A percentile compares a stretch with the other conserved stretches of the same genome.
Evolutionary conservation across 2,888 invertebrate genomes (phyloP).

Genomic region (Lacanobia oleracea): DNA sequence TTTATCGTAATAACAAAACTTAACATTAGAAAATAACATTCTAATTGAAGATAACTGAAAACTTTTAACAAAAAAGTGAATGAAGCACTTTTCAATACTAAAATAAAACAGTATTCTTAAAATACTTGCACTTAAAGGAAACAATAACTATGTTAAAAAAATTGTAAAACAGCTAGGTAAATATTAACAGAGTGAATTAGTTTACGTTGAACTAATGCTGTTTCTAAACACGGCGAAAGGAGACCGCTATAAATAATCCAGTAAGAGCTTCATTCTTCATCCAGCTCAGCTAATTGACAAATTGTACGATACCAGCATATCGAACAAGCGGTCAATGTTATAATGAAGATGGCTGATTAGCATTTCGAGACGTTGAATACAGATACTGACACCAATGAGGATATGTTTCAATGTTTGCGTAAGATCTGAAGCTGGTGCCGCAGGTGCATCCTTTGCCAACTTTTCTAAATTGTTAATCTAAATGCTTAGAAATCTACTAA

Average conservation of each 20-base stretch:
- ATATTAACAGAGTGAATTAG: constrained; percentile 50
- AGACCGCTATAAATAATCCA: constrained; percentile 57
- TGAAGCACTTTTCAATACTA: constrained; percentile 13
- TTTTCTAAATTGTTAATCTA: constrained; percentile 37
- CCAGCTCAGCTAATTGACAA: constrained; percentile 71
- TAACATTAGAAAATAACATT: background rate
- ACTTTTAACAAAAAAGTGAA: constrained; percentile 19
- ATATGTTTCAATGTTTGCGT: constrained; percentile 49
- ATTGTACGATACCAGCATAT: constrained; percentile 76
- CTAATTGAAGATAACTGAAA: background rate
- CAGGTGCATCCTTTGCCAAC: constrained; percentile 30
- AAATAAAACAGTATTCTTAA: constrained; percentile 31
- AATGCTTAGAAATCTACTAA: constrained; percentile 13
- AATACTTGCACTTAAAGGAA: constrained; percentile 43
- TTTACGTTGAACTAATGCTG: constrained; percentile 48
- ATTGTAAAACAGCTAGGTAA: constrained; percentile 44
- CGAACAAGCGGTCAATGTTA: constrained; percentile 59
- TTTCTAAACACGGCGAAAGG: constrained; percentile 34
- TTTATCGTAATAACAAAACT: too few species aligned
- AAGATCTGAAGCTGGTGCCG: constrained; percentile 37
- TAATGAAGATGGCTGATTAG: constrained; percentile 60
- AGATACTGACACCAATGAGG: constrained; percentile 50
- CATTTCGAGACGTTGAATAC: constrained; percentile 58
- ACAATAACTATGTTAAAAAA: constrained; percentile 32
- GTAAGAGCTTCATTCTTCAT: constrained; percentile 57